Evolutionary conservation across 2,113 vertebrate species (phyloP).

Genomic region (Prionailurus bengalensis): DNA sequence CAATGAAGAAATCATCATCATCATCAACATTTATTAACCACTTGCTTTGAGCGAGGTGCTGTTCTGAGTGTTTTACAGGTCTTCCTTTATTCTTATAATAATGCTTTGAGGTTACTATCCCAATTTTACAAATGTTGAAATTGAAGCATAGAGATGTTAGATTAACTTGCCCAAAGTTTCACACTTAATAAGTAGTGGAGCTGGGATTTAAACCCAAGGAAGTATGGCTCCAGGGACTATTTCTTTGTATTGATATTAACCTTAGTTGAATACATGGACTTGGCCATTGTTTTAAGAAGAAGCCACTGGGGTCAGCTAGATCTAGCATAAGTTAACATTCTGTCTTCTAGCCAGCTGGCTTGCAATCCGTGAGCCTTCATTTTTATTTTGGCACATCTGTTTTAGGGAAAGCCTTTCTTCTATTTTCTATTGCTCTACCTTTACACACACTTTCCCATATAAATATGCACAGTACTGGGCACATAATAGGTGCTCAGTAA

Average conservation of each 20-base stretch:
- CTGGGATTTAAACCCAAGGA: not conserved
- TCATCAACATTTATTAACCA: not conserved
- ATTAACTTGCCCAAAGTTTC: not conserved
- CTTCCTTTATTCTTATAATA: not conserved
- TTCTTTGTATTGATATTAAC: conserved; percentile 43
- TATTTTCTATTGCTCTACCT: not conserved
- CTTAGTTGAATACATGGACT: not conserved
- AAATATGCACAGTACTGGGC: not conserved
- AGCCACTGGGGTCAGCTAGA: not conserved
- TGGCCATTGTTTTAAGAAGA: conserved; percentile 51
- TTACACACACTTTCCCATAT: not conserved
- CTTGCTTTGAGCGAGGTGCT: not conserved
- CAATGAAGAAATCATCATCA: not conserved
- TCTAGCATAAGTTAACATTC: conserved; percentile 46
- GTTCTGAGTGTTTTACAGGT: not conserved
- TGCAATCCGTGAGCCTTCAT: not conserved
- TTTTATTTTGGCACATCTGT: conserved; percentile 26
- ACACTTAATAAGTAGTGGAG: not conserved
- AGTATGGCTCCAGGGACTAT: not conserved
- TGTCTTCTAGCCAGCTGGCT: not conserved
- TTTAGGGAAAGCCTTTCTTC: conserved; percentile 25
- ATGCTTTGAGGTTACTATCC: not conserved
- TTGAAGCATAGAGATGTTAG: not conserved
- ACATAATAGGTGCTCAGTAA: not conserved
- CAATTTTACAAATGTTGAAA: not conserved